Percentiles rank a stretch among this genome's conserved stretches.
Conservation (phyloP, 2,888 invertebrate species). For the Drosophila incognita region DNA sequence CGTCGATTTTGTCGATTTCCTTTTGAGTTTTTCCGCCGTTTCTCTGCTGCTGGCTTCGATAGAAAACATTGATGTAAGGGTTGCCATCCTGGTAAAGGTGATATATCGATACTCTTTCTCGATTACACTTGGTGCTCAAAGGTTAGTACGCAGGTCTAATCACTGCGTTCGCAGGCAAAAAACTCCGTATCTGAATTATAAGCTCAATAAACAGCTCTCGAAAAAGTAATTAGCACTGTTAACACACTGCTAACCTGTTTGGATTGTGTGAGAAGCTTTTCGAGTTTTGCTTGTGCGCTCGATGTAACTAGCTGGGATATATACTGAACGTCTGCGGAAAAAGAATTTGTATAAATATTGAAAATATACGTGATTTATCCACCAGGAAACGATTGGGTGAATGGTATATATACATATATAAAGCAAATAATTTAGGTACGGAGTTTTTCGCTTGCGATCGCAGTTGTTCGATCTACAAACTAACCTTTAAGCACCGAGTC, state of each 20-base stretch:
- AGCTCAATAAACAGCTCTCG: background rate
- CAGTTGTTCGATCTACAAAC: background rate
- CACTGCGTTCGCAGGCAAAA: background rate
- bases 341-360: background rate
- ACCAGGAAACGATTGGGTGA: no score
- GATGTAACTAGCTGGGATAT: background rate
- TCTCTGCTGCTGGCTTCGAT: slow-evolving; percentile 54
- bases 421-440: background rate
- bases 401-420: no score
- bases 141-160: background rate
- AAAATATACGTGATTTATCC: background rate
- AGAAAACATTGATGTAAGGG: background rate
- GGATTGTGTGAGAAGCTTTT: no score
- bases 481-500: background rate
- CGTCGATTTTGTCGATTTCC: slow-evolving; percentile 35
- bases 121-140: background rate
- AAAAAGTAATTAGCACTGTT: background rate
- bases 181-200: background rate
- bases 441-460: background rate
- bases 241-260: background rate
- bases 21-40: slow-evolving; percentile 69
- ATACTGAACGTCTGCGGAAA: background rate
- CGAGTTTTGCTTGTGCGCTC: no score
- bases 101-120: slow-evolving; percentile 7
- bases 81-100: background rate